Evolutionary conservation across 2,888 invertebrate genomes (phyloP), one percentile per base, ranked within the genome.

Genomic region (Apodemia duryi): DNA sequence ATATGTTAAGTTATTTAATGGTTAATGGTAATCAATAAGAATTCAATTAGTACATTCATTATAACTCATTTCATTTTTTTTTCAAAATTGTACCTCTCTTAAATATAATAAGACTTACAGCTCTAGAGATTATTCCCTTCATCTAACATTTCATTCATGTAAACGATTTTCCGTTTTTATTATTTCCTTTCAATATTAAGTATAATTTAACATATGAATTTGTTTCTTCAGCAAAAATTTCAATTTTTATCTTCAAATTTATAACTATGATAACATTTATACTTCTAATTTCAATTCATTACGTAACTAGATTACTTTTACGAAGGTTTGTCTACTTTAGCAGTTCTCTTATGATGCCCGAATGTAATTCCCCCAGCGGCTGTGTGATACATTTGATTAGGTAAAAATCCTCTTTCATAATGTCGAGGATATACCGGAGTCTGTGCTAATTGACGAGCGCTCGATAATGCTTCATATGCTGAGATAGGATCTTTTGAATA

Each of bases 321-420:
- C 41, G 73, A 68, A 49, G 67, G 63, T 62, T 74, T 73, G 7
- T 71, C 68, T 38, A 77, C 65, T 77, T 88, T 91, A 51, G 90
- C 77, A 69, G 85, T 77, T 72, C 91, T 80, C 77, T 91, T 91
- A 67, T 85, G 84, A 69, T 91, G 91, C n/a, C 88, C 89, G 68
- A 76, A 92, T 6, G 88, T 85, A 11, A 88, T 75, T 7, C 90
- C 91, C 6, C 92, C 92, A 0, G 79, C 82, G 0, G 82, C 87
- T 0, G 91, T 92, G 29, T 90, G 87, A 65, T 88, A 92, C 84
- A 92, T 87, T 73, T 92, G 92, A 68, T 92, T 92, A 1, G 92
- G 92, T 6, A 91, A 77, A 69, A 92, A 92, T 1, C 92, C 92
- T 72, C 87, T 74, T 69, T 92, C 91, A 62, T 79, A 87, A 69